A percentile compares a stretch with the other conserved stretches of the same genome.
Conservation (phyloP, 2,113 vertebrate species). For the Morone saxatilis region DNA sequence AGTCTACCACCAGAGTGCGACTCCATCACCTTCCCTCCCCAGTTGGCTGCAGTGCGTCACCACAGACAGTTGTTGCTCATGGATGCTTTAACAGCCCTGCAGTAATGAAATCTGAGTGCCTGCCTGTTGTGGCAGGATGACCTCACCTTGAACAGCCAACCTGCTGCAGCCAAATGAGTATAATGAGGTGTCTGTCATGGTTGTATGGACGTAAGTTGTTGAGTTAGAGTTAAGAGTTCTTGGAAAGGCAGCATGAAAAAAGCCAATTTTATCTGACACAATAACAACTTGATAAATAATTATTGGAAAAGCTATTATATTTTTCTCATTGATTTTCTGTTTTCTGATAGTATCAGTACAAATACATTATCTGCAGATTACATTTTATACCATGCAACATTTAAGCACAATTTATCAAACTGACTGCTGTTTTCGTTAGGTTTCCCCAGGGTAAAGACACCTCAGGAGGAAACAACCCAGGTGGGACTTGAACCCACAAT, state of each 20-base stretch:
- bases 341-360: background rate
- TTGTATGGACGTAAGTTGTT: background rate
- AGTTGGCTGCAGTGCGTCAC: conserved; percentile 35
- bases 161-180: conserved; percentile 42
- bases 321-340: background rate
- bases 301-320: background rate
- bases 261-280: background rate
- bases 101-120: conserved; percentile 61
- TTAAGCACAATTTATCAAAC: background rate
- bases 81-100: conserved; percentile 42
- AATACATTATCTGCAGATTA: background rate
- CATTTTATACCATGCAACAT: background rate
- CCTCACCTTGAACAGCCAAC: conserved; percentile 39
- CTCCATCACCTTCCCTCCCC: conserved; percentile 11
- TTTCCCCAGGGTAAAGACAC: background rate
- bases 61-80: background rate
- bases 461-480: background rate
- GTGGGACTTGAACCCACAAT: conserved; percentile 24
- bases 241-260: conserved; percentile 10
- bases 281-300: background rate
- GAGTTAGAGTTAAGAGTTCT: background rate
- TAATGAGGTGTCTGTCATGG: conserved; percentile 37
- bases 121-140: conserved; percentile 63
- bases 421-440: background rate
- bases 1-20: background rate